A percentile compares a stretch with the other conserved stretches of the same genome.
Conservation (phyloP, 2,888 invertebrate genomes). For the Dermolepida albohirtum region DNA sequence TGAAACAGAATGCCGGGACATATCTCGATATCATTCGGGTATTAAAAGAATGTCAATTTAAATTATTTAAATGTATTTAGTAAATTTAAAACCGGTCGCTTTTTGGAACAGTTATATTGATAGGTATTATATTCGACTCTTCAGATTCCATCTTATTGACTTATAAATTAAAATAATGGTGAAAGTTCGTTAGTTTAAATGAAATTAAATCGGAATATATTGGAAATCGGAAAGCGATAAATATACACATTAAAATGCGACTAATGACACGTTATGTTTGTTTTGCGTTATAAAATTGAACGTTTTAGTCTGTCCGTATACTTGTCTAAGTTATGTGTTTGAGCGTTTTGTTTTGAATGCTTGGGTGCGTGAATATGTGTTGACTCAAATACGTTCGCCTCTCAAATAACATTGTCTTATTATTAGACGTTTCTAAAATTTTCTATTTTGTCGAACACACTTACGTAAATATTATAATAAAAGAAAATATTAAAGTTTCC, state of each 20-base stretch:
- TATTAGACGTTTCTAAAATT: slow-evolving; percentile 10
- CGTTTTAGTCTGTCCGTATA: slow-evolving; percentile 32
- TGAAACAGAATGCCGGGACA: slow-evolving; percentile 38
- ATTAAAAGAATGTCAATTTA: slow-evolving; percentile 63
- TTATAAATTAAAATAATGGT: slow-evolving; percentile 62
- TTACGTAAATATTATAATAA: too few relatives aligned
- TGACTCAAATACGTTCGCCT: slow-evolving; percentile 13
- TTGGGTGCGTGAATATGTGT: slow-evolving; percentile 13
- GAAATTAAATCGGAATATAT: slow-evolving; percentile 39
- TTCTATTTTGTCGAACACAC: too few relatives aligned
- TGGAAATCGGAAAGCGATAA: slow-evolving; percentile 36
- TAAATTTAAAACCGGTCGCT: slow-evolving; percentile 59
- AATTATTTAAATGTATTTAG: slow-evolving; percentile 61
- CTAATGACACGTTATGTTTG: slow-evolving; percentile 39
- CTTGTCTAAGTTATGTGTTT: slow-evolving; percentile 33
- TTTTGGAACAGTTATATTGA: slow-evolving; percentile 54
- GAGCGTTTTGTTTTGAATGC: slow-evolving; percentile 21
- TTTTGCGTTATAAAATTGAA: slow-evolving; percentile 40
- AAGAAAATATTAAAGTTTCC: too few relatives aligned
- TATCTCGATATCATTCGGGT: slow-evolving; percentile 57
- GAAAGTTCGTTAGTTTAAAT: slow-evolving; percentile 52
- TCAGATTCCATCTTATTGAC: slow-evolving; percentile 55
- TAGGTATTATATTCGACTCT: slow-evolving; percentile 54
- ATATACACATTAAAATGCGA: slow-evolving; percentile 29
- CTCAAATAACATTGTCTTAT: slow-evolving; percentile 18